These are phyloP conservation scores for Geopemphigus sp. DNA, from an alignment of 1,140 invertebrate species.

Conservation along the genomic window DNA sequence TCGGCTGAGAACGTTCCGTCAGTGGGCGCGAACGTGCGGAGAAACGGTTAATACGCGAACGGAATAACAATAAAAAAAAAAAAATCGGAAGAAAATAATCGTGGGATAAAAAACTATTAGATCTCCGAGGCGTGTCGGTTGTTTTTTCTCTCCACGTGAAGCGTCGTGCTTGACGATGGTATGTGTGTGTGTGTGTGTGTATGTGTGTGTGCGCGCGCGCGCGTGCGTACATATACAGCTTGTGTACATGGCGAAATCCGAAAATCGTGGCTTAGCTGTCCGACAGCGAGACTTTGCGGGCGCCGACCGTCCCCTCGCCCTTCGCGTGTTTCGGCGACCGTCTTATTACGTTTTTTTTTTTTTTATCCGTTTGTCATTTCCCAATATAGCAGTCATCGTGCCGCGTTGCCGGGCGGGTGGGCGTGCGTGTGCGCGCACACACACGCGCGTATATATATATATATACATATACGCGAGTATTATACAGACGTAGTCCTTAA, in stretches of 20 bases:
- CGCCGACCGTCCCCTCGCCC: conserved; percentile 13
- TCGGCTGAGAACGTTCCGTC: not conserved
- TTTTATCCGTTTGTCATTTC: conserved; percentile 33
- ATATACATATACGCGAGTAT: not conserved
- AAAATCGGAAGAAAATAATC: conserved; percentile 27
- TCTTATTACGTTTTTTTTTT: conserved; percentile 27
- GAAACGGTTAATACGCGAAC: not conserved
- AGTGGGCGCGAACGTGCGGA: not conserved
- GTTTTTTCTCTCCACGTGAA: not conserved
- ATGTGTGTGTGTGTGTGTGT: not conserved
- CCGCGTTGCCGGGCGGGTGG: too few species aligned
- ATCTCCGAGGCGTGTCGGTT: conserved; percentile 27
- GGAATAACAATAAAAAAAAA: not conserved
- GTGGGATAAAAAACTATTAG: conserved; percentile 34
- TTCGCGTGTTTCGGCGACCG: not conserved
- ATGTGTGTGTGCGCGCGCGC: too few species aligned
- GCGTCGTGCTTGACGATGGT: not conserved
- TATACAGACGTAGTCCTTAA: conserved; percentile 33
- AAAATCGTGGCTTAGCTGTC: conserved; percentile 32
- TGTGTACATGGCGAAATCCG: conserved; percentile 16
- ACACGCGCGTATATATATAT: not conserved
- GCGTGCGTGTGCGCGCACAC: not conserved
- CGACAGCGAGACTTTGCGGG: not conserved
- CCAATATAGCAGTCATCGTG: conserved; percentile 19
- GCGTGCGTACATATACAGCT: too few species aligned